Base-by-base conservation (phyloP, 1,140 invertebrate species). In the Zaprionus capensis region DNA sequence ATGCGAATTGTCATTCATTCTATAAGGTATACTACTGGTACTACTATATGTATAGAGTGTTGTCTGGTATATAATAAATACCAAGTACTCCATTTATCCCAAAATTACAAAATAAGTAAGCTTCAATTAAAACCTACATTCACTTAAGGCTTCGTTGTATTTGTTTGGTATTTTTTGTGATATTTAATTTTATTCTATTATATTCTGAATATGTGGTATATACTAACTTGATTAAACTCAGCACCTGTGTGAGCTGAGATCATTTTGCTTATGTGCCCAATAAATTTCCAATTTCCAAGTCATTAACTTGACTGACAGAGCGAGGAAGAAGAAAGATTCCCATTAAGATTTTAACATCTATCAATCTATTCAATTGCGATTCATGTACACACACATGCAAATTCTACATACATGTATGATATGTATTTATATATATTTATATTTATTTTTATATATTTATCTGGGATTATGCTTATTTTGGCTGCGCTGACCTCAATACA, bases 401-500 rank as follows among this genome's bases (percentile, higher is more conserved):
- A 17, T n/a, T 34, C 9, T 34, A 34, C 31, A 34, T 4, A 34
- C 31, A n/a, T 44, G 9, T 46, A 17, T 46, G 36, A 38, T 38
- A 5, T 38, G 14, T 46, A n/a, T 7, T 31, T 28, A 28, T 17
- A 44, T 17, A 6, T 44, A 28, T 6, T 28, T 28, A 15, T 44
- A 15, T n/a, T 5, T 36, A 36, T 20, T n/a, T 49, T 46, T 26
- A 56, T 56, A 28, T 77, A 36, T 81, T 64, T 61, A 34, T 34
- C 31, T 34, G 9, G 9, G 9, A 34, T 34, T 34, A 11, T 34
- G 9, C 2, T 41, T 41, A 41, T 41, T 41, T 41, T 41, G 38
- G 57, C 57, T 74, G 38, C 15, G 53, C 64, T 82, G 70, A 81
- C 61, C 74, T 74, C 79, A 81, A 81, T 63, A 46, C 1, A 34